Evolutionary conservation across 2,797 vertebrate genomes (phyloP), one percentile per base, ranked within the genome.

Genomic region (Trachurus trachurus): DNA sequence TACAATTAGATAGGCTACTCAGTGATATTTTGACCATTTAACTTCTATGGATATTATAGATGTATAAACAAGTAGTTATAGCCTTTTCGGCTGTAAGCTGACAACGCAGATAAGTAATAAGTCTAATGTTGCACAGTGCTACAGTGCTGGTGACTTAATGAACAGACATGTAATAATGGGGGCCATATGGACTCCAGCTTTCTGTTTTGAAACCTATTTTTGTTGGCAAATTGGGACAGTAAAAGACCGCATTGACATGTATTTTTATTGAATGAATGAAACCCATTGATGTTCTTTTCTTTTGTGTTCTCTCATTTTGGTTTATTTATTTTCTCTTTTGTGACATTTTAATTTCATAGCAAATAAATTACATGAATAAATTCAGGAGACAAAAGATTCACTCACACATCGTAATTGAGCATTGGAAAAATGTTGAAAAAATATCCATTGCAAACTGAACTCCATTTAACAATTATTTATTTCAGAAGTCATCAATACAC

Each of bases 211-310:
- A 0, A 40, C 34, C 31, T 9, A 37, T 7, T 17, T 29, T 19
- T 42, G 19, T 63, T 15, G 1, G 10, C 4, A 31, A 67, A 54
- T 19, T 15, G 21, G 16, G 58, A 1, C 34, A 17, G 47, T 50
- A 9, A 26, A 50, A 49, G 9, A 31, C 21, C 8, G 40, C n/a
- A 62, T 12, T 13, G 39, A 5, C n/a, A 53, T 42, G 3, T 31
- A 34, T 62, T 42, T 42, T 37, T 47, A 75, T 26, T 50, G n/a
- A n/a, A 47, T 31, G 31, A 60, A 47, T 64, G 4, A 59, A 56
- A 45, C 21, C 2, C 34, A 31, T 6, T 56, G 17, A 1, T 37
- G 5, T 21, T 50, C 0, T 54, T 29, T 13, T 42, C 56, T 16
- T 44, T 1, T 40, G 21, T 39, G n/a, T 4, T 47, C 31, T 42